phyloP scores from a whole-genome alignment of 2,888 invertebrate genomes.

The Zootermopsis nevadensis region DNA sequence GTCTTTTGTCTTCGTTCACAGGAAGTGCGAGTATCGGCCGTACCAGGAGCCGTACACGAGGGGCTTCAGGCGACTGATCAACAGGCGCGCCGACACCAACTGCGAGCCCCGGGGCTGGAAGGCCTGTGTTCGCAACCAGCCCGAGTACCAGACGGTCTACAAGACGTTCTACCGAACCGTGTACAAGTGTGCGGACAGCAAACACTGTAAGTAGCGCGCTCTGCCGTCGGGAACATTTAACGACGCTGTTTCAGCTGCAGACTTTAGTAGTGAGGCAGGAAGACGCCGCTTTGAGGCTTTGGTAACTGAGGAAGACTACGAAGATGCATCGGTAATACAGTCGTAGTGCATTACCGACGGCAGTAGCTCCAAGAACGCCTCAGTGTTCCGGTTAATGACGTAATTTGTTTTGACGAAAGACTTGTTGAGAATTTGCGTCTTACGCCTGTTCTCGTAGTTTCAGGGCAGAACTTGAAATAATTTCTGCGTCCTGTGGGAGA shows the following conservation, averaged over 20 bases:
- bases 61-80: slow-evolving; percentile 57
- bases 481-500: neutral
- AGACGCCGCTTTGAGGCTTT: too few species aligned
- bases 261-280: too few species aligned
- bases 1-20: slow-evolving; percentile 51
- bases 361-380: too few species aligned
- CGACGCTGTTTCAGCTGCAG: too few species aligned
- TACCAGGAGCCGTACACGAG: slow-evolving; percentile 59
- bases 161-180: slow-evolving; percentile 59
- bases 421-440: neutral
- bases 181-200: slow-evolving; percentile 57
- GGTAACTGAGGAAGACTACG: too few species aligned
- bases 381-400: too few species aligned
- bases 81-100: slow-evolving; percentile 56
- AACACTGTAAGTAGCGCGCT: slow-evolving; percentile 18
- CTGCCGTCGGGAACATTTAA: too few species aligned
- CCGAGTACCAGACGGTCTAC: slow-evolving; percentile 59
- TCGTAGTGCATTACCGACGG: too few species aligned
- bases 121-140: slow-evolving; percentile 57
- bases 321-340: too few species aligned
- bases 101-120: slow-evolving; percentile 58
- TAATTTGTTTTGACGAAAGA: too few species aligned
- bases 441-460: neutral
- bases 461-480: neutral
- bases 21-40: slow-evolving; percentile 59